Conservation (phyloP, 2,113 vertebrate genomes). For the Corythaeola cristata region DNA sequence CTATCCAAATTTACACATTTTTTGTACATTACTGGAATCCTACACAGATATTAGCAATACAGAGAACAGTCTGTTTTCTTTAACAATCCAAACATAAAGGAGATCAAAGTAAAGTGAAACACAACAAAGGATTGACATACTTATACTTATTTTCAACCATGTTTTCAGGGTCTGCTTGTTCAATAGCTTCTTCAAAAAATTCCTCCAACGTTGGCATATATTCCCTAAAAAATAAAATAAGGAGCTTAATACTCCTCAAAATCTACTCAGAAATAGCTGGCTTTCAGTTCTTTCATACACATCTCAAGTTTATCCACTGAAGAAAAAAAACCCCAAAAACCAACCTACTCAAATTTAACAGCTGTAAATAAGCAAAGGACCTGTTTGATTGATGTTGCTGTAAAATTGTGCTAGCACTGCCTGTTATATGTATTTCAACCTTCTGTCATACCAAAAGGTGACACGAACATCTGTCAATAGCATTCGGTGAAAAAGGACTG, state of each 20-base stretch:
- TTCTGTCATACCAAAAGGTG: neutral
- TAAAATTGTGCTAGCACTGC: neutral
- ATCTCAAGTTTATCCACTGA: neutral
- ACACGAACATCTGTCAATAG: neutral
- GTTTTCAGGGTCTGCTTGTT: constrained; percentile 95
- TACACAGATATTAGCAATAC: neutral
- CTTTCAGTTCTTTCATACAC: neutral
- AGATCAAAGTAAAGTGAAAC: neutral
- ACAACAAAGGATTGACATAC: constrained; percentile 72
- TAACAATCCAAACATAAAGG: neutral
- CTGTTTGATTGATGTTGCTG: neutral
- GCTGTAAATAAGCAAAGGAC: neutral
- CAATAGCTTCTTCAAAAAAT: constrained; percentile 97
- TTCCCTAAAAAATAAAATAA: constrained; percentile 78
- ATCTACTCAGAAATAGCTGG: neutral
- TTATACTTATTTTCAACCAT: constrained; percentile 99
- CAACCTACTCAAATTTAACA: neutral
- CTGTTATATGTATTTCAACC: neutral
- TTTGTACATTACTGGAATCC: neutral
- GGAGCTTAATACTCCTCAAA: neutral
- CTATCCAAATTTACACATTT: neutral
- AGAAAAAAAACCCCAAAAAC: neutral
- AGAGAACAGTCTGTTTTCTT: neutral
- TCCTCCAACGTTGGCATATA: constrained; percentile 97
- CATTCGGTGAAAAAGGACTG: neutral